Conservation (phyloP, 2,113 vertebrate genomes). For the Acanthisitta chloris region DNA sequence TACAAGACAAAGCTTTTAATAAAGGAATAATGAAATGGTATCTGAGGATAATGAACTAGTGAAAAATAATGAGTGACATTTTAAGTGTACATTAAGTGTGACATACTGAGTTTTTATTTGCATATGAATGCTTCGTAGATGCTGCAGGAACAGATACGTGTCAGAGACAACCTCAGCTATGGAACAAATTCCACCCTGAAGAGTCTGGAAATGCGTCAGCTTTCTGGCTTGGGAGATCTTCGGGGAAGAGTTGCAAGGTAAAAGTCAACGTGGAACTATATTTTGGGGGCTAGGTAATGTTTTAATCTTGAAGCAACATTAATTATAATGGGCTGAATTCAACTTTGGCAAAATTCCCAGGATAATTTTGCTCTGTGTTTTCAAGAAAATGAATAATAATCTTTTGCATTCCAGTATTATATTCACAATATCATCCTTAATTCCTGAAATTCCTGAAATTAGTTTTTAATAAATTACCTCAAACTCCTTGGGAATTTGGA, state of each 20-base stretch:
- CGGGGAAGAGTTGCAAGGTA: slow-evolving; percentile 80
- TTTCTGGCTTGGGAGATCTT: slow-evolving; percentile 79
- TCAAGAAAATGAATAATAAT: not conserved
- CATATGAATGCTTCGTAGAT: slow-evolving; percentile 56
- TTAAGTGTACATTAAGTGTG: not conserved
- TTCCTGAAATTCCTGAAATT: not conserved
- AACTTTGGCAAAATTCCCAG: slow-evolving; percentile 28
- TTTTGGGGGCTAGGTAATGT: not conserved
- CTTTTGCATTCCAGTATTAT: not conserved
- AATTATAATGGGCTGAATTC: not conserved
- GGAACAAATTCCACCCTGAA: slow-evolving; percentile 80
- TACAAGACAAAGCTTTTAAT: not conserved
- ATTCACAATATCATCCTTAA: not conserved
- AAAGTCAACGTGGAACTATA: not conserved
- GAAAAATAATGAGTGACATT: slow-evolving; percentile 10
- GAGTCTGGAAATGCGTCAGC: slow-evolving; percentile 78
- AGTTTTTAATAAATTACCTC: not conserved
- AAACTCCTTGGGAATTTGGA: not conserved
- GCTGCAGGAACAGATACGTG: slow-evolving; percentile 81
- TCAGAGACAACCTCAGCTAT: slow-evolving; percentile 78
- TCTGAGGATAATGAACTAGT: not conserved
- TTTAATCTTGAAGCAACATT: not conserved
- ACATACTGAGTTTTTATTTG: slow-evolving; percentile 8
- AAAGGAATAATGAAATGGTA: not conserved
- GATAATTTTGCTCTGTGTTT: not conserved